A percentile compares a stretch with the other conserved stretches of the same genome.
phyloP scores from a whole-genome alignment of 2,888 invertebrate genomes.

The Hetaerina titia region DNA sequence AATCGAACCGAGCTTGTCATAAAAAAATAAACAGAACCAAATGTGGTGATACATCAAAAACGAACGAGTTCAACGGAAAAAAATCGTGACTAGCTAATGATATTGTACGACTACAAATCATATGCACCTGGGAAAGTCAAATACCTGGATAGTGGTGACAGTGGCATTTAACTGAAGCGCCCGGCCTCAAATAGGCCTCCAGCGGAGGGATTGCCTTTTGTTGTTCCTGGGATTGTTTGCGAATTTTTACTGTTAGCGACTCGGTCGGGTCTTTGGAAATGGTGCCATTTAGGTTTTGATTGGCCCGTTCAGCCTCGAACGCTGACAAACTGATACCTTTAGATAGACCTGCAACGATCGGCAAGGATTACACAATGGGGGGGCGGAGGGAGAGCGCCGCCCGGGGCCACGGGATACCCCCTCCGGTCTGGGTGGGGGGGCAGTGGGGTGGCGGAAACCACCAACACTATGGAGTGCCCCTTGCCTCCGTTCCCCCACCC shows the following conservation, averaged over 20 bases:
- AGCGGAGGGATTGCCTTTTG: slow-evolving; percentile 88
- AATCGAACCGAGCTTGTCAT: slow-evolving; percentile 65
- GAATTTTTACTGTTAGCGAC: slow-evolving; percentile 96
- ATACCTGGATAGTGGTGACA: slow-evolving; percentile 78
- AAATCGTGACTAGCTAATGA: slow-evolving; percentile 63
- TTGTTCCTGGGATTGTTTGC: slow-evolving; percentile 95
- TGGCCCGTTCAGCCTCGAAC: slow-evolving; percentile 94
- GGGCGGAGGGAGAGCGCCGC: slow-evolving; percentile 62
- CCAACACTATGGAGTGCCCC: not conserved
- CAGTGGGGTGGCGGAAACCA: not conserved
- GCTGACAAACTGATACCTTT: slow-evolving; percentile 96
- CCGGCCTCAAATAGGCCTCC: slow-evolving; percentile 90
- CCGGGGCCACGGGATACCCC: slow-evolving; percentile 56
- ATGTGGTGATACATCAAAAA: slow-evolving; percentile 58
- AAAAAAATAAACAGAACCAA: slow-evolving; percentile 65
- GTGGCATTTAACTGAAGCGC: slow-evolving; percentile 86
- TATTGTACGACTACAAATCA: slow-evolving; percentile 68
- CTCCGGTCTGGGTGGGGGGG: not conserved
- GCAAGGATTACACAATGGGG: slow-evolving; percentile 65
- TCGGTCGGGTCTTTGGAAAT: slow-evolving; percentile 92
- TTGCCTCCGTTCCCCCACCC: not conserved
- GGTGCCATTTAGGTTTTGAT: slow-evolving; percentile 93
- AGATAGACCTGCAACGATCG: slow-evolving; percentile 85
- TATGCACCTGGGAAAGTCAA: slow-evolving; percentile 72
- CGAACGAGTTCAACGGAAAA: slow-evolving; percentile 43